Evolutionary conservation across 1,140 invertebrate genomes (phyloP).

Genomic region (Diploscapter pachys): DNA sequence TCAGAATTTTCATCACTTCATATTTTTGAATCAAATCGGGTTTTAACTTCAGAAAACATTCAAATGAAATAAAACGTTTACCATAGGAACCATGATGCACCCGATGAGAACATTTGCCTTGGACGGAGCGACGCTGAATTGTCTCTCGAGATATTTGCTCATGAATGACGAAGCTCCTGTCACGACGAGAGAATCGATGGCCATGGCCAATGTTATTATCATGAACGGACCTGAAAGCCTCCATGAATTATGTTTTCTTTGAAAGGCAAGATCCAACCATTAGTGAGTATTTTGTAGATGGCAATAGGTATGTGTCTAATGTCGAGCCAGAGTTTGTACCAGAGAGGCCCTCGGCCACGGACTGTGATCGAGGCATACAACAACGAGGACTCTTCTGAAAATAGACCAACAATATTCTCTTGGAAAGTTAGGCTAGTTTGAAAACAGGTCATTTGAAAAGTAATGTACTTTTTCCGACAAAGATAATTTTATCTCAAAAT

Average conservation of each 20-base stretch:
- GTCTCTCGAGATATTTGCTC: slow-evolving; percentile 58
- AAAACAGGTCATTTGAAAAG: neutral
- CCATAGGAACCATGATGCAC: slow-evolving; percentile 40
- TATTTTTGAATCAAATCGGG: no score
- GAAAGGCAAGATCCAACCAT: slow-evolving; percentile 17
- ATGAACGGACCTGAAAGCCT: slow-evolving; percentile 41
- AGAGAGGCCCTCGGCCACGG: slow-evolving; percentile 45
- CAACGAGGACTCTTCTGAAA: slow-evolving; percentile 28
- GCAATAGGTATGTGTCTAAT: slow-evolving; percentile 58
- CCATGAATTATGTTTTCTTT: neutral
- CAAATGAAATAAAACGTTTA: no score
- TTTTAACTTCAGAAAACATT: no score
- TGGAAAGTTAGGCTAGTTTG: neutral
- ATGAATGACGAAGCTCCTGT: slow-evolving; percentile 59
- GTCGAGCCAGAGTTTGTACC: slow-evolving; percentile 58
- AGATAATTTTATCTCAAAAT: neutral
- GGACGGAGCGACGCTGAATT: slow-evolving; percentile 56
- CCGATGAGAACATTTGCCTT: slow-evolving; percentile 57
- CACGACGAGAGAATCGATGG: slow-evolving; percentile 57
- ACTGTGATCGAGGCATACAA: slow-evolving; percentile 21
- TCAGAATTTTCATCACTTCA: no score
- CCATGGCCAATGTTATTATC: slow-evolving; percentile 58
- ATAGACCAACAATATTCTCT: neutral
- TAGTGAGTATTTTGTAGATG: slow-evolving; percentile 51
- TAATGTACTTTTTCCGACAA: neutral